Conservation (phyloP, 1,140 invertebrate genomes). For the Cydia amplana region DNA sequence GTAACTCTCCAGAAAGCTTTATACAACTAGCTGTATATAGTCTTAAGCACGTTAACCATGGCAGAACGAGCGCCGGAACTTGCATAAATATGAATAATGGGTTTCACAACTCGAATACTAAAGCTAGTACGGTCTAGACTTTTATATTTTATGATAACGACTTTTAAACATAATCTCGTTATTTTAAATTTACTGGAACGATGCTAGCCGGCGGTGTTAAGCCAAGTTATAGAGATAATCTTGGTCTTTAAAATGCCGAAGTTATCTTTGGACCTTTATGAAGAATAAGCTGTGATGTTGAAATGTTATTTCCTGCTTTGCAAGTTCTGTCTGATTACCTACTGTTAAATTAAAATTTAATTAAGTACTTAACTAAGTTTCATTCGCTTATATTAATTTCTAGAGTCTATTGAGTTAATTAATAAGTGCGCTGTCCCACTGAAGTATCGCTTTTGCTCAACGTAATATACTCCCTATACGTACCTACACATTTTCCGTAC, state of each 20-base stretch:
- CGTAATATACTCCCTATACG: too few relatives aligned
- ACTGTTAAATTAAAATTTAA: too few relatives aligned
- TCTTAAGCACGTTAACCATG: neutral
- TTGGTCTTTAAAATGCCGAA: neutral
- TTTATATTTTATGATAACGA: constrained; percentile 30
- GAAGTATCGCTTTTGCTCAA: too few relatives aligned
- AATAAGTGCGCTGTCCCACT: too few relatives aligned
- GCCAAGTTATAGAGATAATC: constrained; percentile 1
- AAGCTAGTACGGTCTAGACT: constrained; percentile 36
- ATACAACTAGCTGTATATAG: neutral
- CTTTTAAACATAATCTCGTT: constrained; percentile 26
- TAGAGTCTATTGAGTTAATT: too few relatives aligned
- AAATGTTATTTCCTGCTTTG: too few relatives aligned
- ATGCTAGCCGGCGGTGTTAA: neutral
- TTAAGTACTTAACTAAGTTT: too few relatives aligned
- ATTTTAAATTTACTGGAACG: constrained; percentile 29
- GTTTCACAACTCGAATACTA: constrained; percentile 50
- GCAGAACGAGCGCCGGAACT: constrained; percentile 38
- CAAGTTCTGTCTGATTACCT: too few relatives aligned
- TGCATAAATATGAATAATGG: constrained; percentile 59
- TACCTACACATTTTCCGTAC: too few relatives aligned
- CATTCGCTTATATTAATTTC: too few relatives aligned
- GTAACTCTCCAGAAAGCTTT: neutral
- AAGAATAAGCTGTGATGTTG: neutral
- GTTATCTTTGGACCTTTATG: neutral